phyloP scores from a whole-genome alignment of 2,113 vertebrate species.

The Porphyrio hochstetteri region DNA sequence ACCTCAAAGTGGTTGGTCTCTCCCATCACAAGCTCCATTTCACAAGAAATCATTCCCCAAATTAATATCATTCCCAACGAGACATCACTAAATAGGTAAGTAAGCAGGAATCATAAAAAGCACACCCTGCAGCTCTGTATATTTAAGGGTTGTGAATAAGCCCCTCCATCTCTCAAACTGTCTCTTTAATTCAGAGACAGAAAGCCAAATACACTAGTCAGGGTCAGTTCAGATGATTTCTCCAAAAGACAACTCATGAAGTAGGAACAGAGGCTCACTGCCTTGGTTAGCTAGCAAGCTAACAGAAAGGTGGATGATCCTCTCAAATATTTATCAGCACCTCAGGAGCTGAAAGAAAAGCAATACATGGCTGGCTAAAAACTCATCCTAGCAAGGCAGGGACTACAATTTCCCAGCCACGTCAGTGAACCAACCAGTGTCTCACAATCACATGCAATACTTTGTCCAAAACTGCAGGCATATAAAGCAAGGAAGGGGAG shows the following conservation, averaged over 20 bases:
- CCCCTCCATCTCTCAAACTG: neutral
- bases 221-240: neutral
- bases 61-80: neutral
- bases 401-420: neutral
- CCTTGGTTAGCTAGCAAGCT: neutral
- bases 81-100: neutral
- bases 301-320: neutral
- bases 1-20: neutral
- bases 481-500: neutral
- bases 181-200: neutral
- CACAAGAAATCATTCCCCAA: neutral
- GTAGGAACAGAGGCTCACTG: neutral
- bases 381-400: neutral
- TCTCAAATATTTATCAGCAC: neutral
- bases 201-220: neutral
- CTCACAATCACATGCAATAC: neutral
- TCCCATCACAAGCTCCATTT: neutral
- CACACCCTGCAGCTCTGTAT: neutral
- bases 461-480: neutral
- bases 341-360: neutral
- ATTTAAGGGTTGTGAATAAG: neutral
- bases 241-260: neutral
- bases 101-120: neutral
- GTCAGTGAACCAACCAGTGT: neutral
- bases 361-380: neutral